Evolutionary conservation across 2,888 invertebrate genomes (phyloP).

Genomic region (Drosophila flavopinicola): DNA sequence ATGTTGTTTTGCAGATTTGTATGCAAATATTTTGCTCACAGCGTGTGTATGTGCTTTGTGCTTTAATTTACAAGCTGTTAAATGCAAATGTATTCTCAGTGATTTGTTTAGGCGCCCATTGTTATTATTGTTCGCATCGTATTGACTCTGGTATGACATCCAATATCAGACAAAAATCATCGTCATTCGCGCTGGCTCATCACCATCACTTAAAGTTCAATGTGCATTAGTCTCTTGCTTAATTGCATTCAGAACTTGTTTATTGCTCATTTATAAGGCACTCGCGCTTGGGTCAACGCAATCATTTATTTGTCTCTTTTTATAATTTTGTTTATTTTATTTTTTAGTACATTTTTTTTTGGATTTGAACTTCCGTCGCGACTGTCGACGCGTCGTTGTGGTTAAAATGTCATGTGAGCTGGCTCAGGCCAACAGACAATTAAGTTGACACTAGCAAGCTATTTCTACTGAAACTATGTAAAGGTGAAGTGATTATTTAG

Average conservation of each 20-base stretch:
- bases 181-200: slow-evolving; percentile 34
- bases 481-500: too few relatives aligned
- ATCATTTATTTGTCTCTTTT: slow-evolving; percentile 61
- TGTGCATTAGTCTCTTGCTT: slow-evolving; percentile 68
- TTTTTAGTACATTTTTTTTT: too few relatives aligned
- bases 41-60: slow-evolving; percentile 39
- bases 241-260: slow-evolving; percentile 74
- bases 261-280: slow-evolving; percentile 63
- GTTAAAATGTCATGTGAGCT: too few relatives aligned
- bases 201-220: slow-evolving; percentile 62
- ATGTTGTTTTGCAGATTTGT: slow-evolving; percentile 58
- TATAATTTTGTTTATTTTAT: slow-evolving; percentile 9
- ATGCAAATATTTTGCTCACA: slow-evolving; percentile 58
- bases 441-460: too few relatives aligned
- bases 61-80: slow-evolving; percentile 62
- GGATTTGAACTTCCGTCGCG: too few relatives aligned
- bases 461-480: too few relatives aligned
- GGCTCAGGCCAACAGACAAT: too few relatives aligned
- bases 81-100: slow-evolving; percentile 46
- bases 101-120: slow-evolving; percentile 49
- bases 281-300: slow-evolving; percentile 64
- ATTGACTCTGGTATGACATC: slow-evolving; percentile 35
- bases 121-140: too few relatives aligned
- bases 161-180: slow-evolving; percentile 33
- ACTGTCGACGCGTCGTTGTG: too few relatives aligned